Evolutionary conservation across 2,888 invertebrate genomes (phyloP).

Genomic region (Dusona sp.): DNA sequence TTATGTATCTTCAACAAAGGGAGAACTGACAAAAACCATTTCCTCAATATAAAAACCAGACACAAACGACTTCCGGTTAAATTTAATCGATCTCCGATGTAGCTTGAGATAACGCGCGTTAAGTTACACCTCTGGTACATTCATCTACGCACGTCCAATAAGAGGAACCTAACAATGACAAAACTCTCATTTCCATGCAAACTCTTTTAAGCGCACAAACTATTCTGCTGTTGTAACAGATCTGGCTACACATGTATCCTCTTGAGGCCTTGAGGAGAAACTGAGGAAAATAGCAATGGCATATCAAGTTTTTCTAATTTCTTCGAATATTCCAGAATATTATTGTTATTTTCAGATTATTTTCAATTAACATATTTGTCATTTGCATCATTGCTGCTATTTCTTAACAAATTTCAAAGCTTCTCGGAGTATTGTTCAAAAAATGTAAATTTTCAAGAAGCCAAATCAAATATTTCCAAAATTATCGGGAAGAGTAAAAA

Average conservation of each 20-base stretch:
- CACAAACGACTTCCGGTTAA: constrained; percentile 57
- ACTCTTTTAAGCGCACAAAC: constrained; percentile 20
- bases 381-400: too few relatives aligned
- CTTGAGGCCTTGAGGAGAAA: neutral
- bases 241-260: neutral
- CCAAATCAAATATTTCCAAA: too few relatives aligned
- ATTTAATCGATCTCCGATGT: constrained; percentile 36
- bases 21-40: constrained; percentile 17
- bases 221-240: constrained; percentile 2
- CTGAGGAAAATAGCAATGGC: neutral
- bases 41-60: neutral
- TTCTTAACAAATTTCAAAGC: too few relatives aligned
- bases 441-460: too few relatives aligned
- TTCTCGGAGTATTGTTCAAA: too few relatives aligned
- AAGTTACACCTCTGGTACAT: constrained; percentile 55
- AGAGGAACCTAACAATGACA: constrained; percentile 32
- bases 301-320: neutral
- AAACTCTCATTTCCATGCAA: constrained; percentile 18
- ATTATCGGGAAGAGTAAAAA: too few relatives aligned
- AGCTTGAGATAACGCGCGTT: constrained; percentile 49
- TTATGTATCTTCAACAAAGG: neutral
- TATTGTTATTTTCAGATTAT: neutral
- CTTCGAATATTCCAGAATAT: neutral
- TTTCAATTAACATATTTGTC: too few relatives aligned
- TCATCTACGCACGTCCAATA: constrained; percentile 36